Evolutionary conservation across 2,113 vertebrate genomes (phyloP).

Genomic region (Solea senegalensis): DNA sequence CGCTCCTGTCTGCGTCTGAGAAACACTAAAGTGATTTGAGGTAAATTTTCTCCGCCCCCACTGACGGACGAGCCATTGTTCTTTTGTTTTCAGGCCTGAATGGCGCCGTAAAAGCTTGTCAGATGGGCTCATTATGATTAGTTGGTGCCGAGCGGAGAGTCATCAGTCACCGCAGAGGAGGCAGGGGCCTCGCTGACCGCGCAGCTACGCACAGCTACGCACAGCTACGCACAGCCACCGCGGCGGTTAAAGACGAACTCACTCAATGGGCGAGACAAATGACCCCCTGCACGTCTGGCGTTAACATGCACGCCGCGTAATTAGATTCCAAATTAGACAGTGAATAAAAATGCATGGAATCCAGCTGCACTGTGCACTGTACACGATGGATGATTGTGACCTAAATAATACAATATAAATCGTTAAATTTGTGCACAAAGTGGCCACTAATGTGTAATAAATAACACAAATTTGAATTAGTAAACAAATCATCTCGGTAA

Average conservation of each 20-base stretch:
- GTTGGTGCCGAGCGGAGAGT: conserved; percentile 44
- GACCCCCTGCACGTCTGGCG: conserved; percentile 47
- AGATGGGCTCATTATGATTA: conserved; percentile 69
- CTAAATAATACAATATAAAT: no score
- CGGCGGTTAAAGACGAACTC: conserved; percentile 21
- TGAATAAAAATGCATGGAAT: conserved; percentile 4
- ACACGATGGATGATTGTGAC: no score
- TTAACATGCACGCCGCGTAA: conserved; percentile 41
- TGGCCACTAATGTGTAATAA: no score
- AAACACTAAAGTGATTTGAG: conserved; percentile 59
- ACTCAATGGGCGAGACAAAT: conserved; percentile 56
- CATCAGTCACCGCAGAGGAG: conserved; percentile 53
- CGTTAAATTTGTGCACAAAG: no score
- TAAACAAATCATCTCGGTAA: no score
- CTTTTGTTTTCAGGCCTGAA: conserved; percentile 52
- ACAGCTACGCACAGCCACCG: conserved; percentile 5
- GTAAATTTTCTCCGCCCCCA: conserved; percentile 53
- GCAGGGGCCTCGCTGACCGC: conserved; percentile 29
- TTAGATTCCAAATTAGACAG: conserved; percentile 37
- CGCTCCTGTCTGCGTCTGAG: conserved; percentile 23
- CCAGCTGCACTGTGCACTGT: background rate
- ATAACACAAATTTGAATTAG: no score
- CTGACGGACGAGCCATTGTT: conserved; percentile 51
- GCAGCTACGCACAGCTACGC: conserved; percentile 21
- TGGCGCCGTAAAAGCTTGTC: conserved; percentile 58